Conservation (phyloP, 2,888 invertebrate genomes). For the Phyllotreta striolata region DNA sequence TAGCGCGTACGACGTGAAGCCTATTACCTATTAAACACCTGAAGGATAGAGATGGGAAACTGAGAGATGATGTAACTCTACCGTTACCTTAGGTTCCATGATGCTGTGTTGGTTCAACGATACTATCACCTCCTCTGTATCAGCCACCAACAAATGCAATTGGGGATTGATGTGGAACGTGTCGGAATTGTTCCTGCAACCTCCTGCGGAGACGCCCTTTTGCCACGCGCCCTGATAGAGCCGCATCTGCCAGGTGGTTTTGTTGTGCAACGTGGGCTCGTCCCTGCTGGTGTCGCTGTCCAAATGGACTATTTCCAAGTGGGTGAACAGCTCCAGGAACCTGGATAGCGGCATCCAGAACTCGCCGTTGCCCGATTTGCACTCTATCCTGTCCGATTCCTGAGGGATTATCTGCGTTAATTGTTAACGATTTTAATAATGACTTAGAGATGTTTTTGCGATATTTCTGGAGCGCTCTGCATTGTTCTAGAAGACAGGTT, state of each 20-base stretch:
- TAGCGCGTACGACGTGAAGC: conserved; percentile 85
- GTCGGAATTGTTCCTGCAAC: conserved; percentile 88
- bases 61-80: no score
- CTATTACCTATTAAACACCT: no score
- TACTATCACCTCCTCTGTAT: conserved; percentile 83
- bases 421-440: no score
- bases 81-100: conserved; percentile 84
- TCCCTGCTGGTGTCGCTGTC: conserved; percentile 87
- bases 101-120: conserved; percentile 90
- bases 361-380: conserved; percentile 56
- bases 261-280: conserved; percentile 79
- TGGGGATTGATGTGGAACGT: conserved; percentile 95
- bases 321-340: conserved; percentile 82
- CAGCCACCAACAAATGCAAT: conserved; percentile 79
- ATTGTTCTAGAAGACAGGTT: no score
- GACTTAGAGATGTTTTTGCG: no score
- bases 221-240: conserved; percentile 86
- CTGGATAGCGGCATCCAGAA: conserved; percentile 82
- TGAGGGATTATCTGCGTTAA: conserved; percentile 57
- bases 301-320: conserved; percentile 77
- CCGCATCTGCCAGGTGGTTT: conserved; percentile 87
- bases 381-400: conserved; percentile 75
- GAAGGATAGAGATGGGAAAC: no score
- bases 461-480: no score
- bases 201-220: conserved; percentile 81